phyloP scores from a whole-genome alignment of 1,140 invertebrate species.

The Drosophila obscura region DNA sequence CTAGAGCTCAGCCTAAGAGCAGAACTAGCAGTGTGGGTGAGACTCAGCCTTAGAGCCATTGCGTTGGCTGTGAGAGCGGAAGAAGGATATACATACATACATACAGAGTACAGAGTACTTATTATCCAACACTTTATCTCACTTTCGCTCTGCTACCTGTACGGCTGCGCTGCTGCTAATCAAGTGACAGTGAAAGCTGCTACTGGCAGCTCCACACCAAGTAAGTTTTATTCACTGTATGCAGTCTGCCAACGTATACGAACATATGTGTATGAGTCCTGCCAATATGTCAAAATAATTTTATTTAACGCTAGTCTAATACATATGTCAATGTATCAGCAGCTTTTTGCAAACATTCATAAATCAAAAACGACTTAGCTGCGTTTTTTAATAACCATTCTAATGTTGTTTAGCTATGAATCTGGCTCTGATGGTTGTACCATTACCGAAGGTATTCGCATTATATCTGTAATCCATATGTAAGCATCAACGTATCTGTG shows the following conservation, averaged over 20 bases:
- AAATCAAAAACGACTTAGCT: slow-evolving; percentile 52
- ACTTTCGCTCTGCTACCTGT: neutral
- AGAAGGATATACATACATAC: too few species aligned
- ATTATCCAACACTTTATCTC: neutral
- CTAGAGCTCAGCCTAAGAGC: too few species aligned
- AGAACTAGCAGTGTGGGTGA: too few species aligned
- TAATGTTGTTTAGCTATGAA: slow-evolving; percentile 9
- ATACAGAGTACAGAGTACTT: too few species aligned
- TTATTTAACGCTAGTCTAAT: slow-evolving; percentile 54
- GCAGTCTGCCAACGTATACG: too few species aligned
- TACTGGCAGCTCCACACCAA: neutral
- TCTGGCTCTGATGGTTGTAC: slow-evolving; percentile 5
- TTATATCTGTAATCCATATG: too few species aligned
- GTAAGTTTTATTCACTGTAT: slow-evolving; percentile 1
- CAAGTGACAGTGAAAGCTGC: slow-evolving; percentile 7
- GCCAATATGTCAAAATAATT: slow-evolving; percentile 71
- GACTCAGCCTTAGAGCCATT: too few species aligned
- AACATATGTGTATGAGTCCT: neutral
- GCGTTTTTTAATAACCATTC: slow-evolving; percentile 54
- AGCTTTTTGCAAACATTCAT: slow-evolving; percentile 38
- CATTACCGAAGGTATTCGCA: too few species aligned
- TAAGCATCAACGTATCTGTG: too few species aligned
- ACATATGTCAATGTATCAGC: slow-evolving; percentile 2
- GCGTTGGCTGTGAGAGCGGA: too few species aligned
- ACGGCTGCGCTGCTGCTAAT: neutral